phyloP scores from a whole-genome alignment of 2,888 invertebrate species.

The Pecten maximus region DNA sequence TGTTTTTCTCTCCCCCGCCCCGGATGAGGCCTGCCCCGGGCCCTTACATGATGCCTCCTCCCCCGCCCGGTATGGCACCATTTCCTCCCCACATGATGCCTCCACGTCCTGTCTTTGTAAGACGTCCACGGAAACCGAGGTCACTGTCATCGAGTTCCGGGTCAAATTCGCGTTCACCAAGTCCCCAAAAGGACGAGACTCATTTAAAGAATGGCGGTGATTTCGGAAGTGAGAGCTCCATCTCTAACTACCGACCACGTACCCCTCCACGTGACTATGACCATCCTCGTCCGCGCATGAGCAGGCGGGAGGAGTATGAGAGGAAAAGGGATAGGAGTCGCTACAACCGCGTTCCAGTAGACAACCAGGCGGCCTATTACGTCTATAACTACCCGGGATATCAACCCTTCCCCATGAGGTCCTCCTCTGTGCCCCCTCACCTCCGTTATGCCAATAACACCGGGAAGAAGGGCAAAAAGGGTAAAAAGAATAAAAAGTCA shows the following conservation, averaged over 20 bases:
- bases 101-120: conserved; percentile 49
- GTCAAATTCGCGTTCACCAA: conserved; percentile 55
- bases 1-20: conserved; percentile 52
- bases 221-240: conserved; percentile 63
- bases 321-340: conserved; percentile 53
- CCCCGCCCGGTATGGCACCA: conserved; percentile 43
- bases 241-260: conserved; percentile 67
- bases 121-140: conserved; percentile 55
- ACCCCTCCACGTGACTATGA: conserved; percentile 76
- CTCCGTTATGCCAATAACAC: conserved; percentile 43
- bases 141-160: conserved; percentile 59
- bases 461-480: conserved; percentile 62
- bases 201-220: conserved; percentile 57
- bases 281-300: conserved; percentile 56
- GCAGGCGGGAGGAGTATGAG: conserved; percentile 67
- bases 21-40: conserved; percentile 54
- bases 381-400: conserved; percentile 69
- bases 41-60: conserved; percentile 55
- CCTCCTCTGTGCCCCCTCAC: conserved; percentile 67
- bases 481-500: conserved; percentile 61
- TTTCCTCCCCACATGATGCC: conserved; percentile 40
- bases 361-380: conserved; percentile 47
- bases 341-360: conserved; percentile 40
- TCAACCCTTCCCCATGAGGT: conserved; percentile 61
- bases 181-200: conserved; percentile 51